A percentile compares a stretch with the other conserved stretches of the same genome.
Evolutionary conservation across 2,113 vertebrate species (phyloP).

Genomic region (Takifugu flavidus): DNA sequence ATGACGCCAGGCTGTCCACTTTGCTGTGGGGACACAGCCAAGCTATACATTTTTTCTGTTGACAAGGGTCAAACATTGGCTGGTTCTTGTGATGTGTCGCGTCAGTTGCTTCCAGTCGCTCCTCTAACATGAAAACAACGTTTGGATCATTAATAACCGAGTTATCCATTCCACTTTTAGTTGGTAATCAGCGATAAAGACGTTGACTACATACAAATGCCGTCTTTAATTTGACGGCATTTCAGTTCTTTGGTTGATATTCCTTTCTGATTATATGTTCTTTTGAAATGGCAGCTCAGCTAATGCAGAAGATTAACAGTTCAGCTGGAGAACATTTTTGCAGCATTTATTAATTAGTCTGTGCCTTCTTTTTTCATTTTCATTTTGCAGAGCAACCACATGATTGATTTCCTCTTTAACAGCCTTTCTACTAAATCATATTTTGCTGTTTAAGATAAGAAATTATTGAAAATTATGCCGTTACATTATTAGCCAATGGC

Average conservation of each 20-base stretch:
- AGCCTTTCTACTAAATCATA: conserved; percentile 14
- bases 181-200: too few species aligned
- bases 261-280: background rate
- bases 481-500: conserved; percentile 2
- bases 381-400: background rate
- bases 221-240: too few species aligned
- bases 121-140: too few species aligned
- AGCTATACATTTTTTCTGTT: conserved; percentile 11
- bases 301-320: conserved; percentile 11
- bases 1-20: conserved; percentile 51
- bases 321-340: conserved; percentile 7
- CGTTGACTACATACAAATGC: too few species aligned
- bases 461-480: conserved; percentile 4
- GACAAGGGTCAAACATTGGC: background rate
- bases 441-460: conserved; percentile 20
- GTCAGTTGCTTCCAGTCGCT: too few species aligned
- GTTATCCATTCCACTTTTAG: too few species aligned
- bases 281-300: conserved; percentile 15
- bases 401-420: conserved; percentile 8
- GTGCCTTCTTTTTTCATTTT: conserved; percentile 4
- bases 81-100: too few species aligned
- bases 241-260: too few species aligned
- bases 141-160: too few species aligned
- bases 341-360: conserved; percentile 17
- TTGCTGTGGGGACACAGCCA: conserved; percentile 29